phyloP scores from a whole-genome alignment of 2,888 invertebrate genomes.

The Troides oblongomaculatus region DNA sequence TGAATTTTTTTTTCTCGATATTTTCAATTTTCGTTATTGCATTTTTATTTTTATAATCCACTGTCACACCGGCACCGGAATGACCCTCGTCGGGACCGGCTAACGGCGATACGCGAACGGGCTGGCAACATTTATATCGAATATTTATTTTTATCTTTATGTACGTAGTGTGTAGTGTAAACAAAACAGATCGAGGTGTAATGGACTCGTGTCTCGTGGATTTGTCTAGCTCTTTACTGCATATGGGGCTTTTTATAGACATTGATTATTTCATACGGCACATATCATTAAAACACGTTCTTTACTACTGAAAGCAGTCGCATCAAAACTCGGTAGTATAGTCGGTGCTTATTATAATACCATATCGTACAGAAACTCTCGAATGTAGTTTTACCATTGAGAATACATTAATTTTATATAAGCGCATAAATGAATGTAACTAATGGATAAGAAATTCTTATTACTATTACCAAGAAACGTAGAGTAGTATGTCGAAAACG shows the following conservation, averaged over 20 bases:
- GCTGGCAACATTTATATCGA: conserved; percentile 59
- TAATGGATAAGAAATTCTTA: no score
- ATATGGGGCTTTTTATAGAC: conserved; percentile 39
- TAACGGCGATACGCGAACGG: conserved; percentile 26
- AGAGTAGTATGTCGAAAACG: no score
- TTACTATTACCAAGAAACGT: no score
- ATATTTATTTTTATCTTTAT: conserved; percentile 68
- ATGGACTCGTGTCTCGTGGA: conserved; percentile 7
- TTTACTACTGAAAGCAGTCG: conserved; percentile 21
- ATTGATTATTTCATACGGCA: conserved; percentile 31
- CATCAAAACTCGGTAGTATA: conserved; percentile 1
- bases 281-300: conserved; percentile 13
- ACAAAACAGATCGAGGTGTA: conserved; percentile 44
- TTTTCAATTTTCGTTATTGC: conserved; percentile 17
- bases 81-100: conserved; percentile 5
- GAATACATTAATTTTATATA: no score
- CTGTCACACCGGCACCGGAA: conserved; percentile 22
- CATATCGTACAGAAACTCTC: conserved; percentile 1
- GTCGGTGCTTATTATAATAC: not conserved
- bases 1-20: conserved; percentile 14
- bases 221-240: conserved; percentile 47
- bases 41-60: conserved; percentile 17
- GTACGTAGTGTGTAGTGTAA: conserved; percentile 47
- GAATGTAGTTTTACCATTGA: not conserved
- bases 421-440: no score